Conservation (phyloP, 2,888 invertebrate genomes). For the Prenolepis imparis region DNA sequence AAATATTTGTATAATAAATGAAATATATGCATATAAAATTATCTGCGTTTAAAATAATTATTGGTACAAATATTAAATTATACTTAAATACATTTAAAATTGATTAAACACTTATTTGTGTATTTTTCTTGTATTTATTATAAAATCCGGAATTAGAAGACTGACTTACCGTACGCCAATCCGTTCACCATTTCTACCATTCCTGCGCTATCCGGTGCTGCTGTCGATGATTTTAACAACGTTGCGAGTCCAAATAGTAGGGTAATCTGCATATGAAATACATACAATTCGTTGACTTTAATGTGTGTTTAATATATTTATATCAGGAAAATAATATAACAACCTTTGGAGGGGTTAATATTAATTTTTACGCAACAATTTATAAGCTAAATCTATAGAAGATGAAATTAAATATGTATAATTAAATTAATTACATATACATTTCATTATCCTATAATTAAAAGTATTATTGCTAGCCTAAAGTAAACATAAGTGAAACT, state of each 20-base stretch:
- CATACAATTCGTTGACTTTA: not conserved
- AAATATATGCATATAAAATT: not conserved
- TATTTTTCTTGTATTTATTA: not conserved
- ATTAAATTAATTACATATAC: conserved; percentile 3
- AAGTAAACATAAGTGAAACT: not conserved
- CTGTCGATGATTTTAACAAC: conserved; percentile 66
- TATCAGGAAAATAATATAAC: not conserved
- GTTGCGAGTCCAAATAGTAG: conserved; percentile 53
- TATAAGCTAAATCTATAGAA: not conserved
- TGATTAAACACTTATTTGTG: not conserved
- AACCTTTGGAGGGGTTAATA: not conserved
- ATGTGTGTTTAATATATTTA: not conserved
- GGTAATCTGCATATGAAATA: conserved; percentile 43
- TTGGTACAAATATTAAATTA: conserved; percentile 12
- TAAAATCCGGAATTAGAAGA: conserved; percentile 18
- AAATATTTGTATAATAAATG: not conserved
- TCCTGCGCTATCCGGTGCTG: conserved; percentile 85
- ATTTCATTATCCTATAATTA: not conserved
- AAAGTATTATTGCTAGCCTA: not conserved
- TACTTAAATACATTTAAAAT: not conserved
- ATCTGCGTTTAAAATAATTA: not conserved
- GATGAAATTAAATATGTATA: not conserved
- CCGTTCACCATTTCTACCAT: conserved; percentile 84
- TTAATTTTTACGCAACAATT: not conserved
- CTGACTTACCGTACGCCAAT: conserved; percentile 84